Percentiles rank a stretch among this genome's conserved stretches.
Evolutionary conservation across 2,113 vertebrate species (phyloP).

Genomic region (Sinocyclocheilus anshuiensis): DNA sequence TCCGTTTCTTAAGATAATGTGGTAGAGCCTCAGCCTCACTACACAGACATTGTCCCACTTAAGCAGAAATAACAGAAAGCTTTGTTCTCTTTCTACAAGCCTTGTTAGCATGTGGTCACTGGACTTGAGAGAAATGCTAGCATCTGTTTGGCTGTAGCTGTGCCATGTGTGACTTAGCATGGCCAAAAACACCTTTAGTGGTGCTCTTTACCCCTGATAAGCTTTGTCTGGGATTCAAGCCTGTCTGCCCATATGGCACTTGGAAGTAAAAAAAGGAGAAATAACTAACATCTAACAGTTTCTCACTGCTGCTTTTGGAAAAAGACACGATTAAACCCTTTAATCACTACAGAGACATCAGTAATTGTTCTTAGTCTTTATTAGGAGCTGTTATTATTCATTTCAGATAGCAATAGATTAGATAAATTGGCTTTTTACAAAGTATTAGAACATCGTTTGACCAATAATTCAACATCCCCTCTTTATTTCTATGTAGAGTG

Average conservation of each 20-base stretch:
- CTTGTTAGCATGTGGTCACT: constrained; percentile 26
- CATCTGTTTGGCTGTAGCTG: constrained; percentile 36
- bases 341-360: background rate
- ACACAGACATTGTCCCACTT: constrained; percentile 47
- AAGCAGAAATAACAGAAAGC: constrained; percentile 17
- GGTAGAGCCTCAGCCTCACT: background rate
- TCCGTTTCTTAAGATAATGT: constrained; percentile 50
- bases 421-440: too few relatives aligned
- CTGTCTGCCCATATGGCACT: background rate
- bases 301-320: constrained; percentile 25
- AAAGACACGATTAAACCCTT: background rate
- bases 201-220: constrained; percentile 39
- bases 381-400: background rate
- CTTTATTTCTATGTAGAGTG: too few relatives aligned
- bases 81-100: background rate
- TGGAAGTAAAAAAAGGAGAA: background rate
- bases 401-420: constrained; percentile 10
- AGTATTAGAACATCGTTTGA: too few relatives aligned
- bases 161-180: constrained; percentile 4
- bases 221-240: background rate
- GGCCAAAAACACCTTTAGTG: constrained; percentile 44
- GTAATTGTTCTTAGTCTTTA: constrained; percentile 2
- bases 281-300: background rate
- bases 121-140: constrained; percentile 14
- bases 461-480: too few relatives aligned